A percentile compares a stretch with the other conserved stretches of the same genome.
Evolutionary conservation across 2,888 invertebrate species (phyloP).

Genomic region (Eurytoma californica): DNA sequence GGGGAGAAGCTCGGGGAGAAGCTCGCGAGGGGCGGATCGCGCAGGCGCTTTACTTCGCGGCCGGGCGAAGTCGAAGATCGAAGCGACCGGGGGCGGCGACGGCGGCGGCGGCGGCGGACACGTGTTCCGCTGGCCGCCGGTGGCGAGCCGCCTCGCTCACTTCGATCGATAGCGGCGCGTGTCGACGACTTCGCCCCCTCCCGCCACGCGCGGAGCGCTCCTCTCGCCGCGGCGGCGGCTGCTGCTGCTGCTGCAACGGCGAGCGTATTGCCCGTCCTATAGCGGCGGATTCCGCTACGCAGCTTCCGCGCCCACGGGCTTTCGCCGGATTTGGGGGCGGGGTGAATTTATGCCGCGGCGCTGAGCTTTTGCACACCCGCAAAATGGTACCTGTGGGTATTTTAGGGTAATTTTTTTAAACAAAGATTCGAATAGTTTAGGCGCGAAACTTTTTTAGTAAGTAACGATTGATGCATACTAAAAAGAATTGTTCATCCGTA

Average conservation of each 20-base stretch:
- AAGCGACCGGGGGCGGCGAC: constrained; percentile 5
- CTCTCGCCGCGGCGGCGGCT: background rate
- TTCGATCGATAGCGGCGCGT: constrained; percentile 31
- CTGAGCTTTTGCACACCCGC: too few relatives aligned
- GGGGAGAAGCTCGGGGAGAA: too few relatives aligned
- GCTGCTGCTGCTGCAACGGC: background rate
- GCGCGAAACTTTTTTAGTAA: too few relatives aligned
- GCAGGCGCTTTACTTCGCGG: constrained; percentile 10
- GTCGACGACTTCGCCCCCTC: background rate
- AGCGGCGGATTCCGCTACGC: too few relatives aligned
- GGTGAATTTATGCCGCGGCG: background rate
- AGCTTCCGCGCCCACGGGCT: too few relatives aligned
- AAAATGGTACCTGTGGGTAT: too few relatives aligned
- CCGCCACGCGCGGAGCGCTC: background rate
- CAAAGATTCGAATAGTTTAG: too few relatives aligned
- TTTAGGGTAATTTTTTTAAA: too few relatives aligned
- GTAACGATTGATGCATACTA: too few relatives aligned
- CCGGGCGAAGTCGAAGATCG: constrained; percentile 27
- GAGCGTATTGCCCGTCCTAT: background rate
- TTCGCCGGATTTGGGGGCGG: background rate
- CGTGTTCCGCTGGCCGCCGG: constrained; percentile 22
- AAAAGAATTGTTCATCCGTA: too few relatives aligned
- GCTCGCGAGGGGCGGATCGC: background rate
- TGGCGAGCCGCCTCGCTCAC: background rate
- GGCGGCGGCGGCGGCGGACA: constrained; percentile 3